These are phyloP conservation scores for Nomada lathburiana DNA, from an alignment of 2,888 invertebrate species.

Conservation along the genomic window DNA sequence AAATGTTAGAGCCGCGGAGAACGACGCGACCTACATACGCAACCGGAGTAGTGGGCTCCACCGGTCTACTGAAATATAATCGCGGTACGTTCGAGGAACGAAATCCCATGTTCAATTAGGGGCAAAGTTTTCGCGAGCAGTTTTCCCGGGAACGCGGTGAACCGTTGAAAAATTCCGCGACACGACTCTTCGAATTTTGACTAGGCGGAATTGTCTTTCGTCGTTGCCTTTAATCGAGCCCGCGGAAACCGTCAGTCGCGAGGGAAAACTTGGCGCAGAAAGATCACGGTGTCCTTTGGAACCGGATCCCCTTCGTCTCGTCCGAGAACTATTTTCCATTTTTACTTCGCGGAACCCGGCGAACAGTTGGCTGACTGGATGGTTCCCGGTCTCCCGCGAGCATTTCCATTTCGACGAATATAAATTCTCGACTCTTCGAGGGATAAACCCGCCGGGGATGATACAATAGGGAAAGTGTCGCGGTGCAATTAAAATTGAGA, in stretches of 20 bases:
- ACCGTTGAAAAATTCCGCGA: slow-evolving; percentile 13
- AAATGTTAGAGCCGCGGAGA: slow-evolving; percentile 7
- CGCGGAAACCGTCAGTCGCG: neutral
- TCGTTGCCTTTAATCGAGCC: slow-evolving; percentile 9
- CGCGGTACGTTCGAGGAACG: slow-evolving; percentile 10
- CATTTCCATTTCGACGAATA: too few species aligned
- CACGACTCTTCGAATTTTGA: neutral
- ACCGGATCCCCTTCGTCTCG: neutral
- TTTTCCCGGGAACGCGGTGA: neutral
- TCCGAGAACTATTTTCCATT: too few species aligned
- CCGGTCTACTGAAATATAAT: slow-evolving; percentile 14
- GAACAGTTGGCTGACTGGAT: too few species aligned
- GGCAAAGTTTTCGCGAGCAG: neutral
- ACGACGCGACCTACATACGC: slow-evolving; percentile 35
- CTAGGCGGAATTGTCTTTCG: neutral
- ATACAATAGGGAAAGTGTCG: slow-evolving; percentile 21
- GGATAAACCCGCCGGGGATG: slow-evolving; percentile 37
- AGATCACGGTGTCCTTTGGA: neutral
- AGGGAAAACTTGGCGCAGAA: neutral
- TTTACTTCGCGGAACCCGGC: too few species aligned
- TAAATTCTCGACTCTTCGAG: neutral
- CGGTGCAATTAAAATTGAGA: slow-evolving; percentile 62
- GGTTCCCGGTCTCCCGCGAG: too few species aligned
- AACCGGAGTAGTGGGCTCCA: slow-evolving; percentile 1
- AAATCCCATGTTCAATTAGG: slow-evolving; percentile 27